Evolutionary conservation across 2,797 vertebrate genomes (phyloP).

Genomic region (Cygnus olor): DNA sequence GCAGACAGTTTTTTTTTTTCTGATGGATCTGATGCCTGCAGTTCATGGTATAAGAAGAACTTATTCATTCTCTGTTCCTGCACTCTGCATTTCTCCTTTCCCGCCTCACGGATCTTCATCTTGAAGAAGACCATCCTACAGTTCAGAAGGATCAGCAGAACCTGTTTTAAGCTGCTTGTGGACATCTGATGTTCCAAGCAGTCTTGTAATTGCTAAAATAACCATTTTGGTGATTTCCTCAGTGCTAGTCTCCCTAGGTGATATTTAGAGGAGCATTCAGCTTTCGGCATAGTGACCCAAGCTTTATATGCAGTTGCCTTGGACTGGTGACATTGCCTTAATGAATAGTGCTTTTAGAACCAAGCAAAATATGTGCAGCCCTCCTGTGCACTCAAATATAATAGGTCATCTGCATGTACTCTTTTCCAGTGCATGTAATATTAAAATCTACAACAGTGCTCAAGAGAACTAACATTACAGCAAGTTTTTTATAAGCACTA

Average conservation of each 20-base stretch:
- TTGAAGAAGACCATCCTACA: neutral
- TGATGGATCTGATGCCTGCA: neutral
- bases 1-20: neutral
- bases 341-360: neutral
- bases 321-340: neutral
- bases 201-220: neutral
- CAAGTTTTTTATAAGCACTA: slow-evolving; percentile 5
- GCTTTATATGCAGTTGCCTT: neutral
- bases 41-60: neutral
- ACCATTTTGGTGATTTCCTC: neutral
- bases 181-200: neutral
- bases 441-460: slow-evolving; percentile 6
- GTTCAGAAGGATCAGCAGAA: neutral
- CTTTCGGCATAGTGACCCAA: neutral
- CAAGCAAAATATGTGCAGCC: neutral
- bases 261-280: neutral
- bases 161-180: neutral
- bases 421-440: neutral
- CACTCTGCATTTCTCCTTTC: neutral
- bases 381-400: neutral
- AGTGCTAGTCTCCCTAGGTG: neutral
- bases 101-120: neutral
- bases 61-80: neutral
- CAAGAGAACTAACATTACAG: neutral
- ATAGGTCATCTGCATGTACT: neutral